A percentile compares a stretch with the other conserved stretches of the same genome.
These are phyloP conservation scores for Adelosebastes latens DNA, from an alignment of 2,797 vertebrate species.

Conservation along the genomic window DNA sequence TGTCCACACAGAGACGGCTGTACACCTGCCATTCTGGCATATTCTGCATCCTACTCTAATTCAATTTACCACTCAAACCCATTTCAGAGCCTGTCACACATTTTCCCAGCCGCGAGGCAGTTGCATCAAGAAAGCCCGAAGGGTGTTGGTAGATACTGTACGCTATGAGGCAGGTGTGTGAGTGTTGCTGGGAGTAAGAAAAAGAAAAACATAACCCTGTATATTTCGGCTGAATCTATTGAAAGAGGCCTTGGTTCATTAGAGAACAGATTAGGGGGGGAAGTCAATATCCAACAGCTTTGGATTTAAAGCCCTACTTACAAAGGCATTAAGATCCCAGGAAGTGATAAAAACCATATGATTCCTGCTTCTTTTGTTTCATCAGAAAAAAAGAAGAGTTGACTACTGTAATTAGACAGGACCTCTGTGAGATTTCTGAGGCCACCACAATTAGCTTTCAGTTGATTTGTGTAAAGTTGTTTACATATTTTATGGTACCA, in stretches of 20 bases:
- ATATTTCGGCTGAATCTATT: slow-evolving; percentile 21
- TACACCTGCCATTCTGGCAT: slow-evolving; percentile 82
- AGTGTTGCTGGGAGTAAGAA: background rate
- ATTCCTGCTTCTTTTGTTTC: slow-evolving; percentile 69
- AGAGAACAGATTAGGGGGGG: slow-evolving; percentile 67
- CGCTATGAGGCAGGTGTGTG: background rate
- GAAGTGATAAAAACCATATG: slow-evolving; percentile 70
- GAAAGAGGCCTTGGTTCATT: slow-evolving; percentile 60
- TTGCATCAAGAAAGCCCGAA: slow-evolving; percentile 51
- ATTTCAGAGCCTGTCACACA: slow-evolving; percentile 75
- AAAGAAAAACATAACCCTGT: slow-evolving; percentile 4
- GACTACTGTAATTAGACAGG: slow-evolving; percentile 39
- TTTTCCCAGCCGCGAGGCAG: slow-evolving; percentile 53
- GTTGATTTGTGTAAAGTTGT: background rate
- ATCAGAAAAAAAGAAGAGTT: slow-evolving; percentile 18
- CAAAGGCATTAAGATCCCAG: slow-evolving; percentile 80
- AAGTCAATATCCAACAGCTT: slow-evolving; percentile 76
- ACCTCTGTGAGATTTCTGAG: slow-evolving; percentile 28
- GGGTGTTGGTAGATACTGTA: slow-evolving; percentile 28
- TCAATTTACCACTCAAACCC: slow-evolving; percentile 82
- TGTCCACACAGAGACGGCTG: slow-evolving; percentile 68
- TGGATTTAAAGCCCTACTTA: slow-evolving; percentile 77
- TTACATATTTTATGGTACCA: background rate
- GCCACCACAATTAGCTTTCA: slow-evolving; percentile 3
- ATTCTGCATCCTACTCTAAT: slow-evolving; percentile 74